Evolutionary conservation across 30 jellyfish, hydroid and myxozoan species (phyloP).

Genomic region (Chrysaora quinquecirrha): DNA sequence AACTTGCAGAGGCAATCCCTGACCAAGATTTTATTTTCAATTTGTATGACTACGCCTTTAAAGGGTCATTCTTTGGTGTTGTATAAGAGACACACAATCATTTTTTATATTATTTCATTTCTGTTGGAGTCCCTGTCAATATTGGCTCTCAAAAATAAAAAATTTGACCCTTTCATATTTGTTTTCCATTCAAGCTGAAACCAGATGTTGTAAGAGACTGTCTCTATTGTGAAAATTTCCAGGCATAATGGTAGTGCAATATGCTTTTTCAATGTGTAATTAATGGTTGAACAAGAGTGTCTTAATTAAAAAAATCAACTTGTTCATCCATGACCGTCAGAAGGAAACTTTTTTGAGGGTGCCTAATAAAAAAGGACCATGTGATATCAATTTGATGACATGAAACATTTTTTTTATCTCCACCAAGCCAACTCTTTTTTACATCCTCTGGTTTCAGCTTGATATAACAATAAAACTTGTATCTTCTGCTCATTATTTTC

Average conservation of each 20-base stretch:
- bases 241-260: neutral
- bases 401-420: neutral
- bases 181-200: too few relatives aligned
- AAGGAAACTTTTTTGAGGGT: neutral
- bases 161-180: too few relatives aligned
- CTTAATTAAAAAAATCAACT: too few relatives aligned
- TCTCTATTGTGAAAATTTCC: neutral
- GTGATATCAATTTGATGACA: neutral
- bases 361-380: neutral
- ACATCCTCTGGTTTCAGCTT: neutral
- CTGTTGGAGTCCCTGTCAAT: neutral
- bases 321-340: neutral
- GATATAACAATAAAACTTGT: neutral
- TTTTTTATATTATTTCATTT: too few relatives aligned
- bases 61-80: slow-evolving; percentile 33
- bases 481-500: neutral
- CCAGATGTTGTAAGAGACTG: neutral
- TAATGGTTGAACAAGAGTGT: neutral
- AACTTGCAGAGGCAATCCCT: neutral
- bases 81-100: neutral
- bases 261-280: neutral
- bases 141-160: too few relatives aligned
- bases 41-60: slow-evolving; percentile 38
- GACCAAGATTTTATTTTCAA: slow-evolving; percentile 25
- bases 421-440: neutral